A percentile compares a stretch with the other conserved stretches of the same genome.
Conservation (phyloP, 2,113 vertebrate genomes). For the Bothrops jararaca region DNA sequence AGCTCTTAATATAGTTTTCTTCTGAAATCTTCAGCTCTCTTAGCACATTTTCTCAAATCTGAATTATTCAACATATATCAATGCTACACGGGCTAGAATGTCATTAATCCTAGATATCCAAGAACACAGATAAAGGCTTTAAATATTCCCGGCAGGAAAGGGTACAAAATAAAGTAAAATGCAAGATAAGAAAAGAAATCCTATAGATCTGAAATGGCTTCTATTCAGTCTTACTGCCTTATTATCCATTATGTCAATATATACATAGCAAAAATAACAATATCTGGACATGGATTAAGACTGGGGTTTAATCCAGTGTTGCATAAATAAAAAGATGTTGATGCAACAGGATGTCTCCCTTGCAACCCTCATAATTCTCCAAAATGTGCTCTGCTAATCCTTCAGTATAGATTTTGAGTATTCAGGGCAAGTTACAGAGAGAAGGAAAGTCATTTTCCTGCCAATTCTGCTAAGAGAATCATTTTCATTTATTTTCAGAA, state of each 20-base stretch:
- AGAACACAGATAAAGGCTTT: neutral
- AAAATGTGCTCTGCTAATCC: neutral
- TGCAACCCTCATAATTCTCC: neutral
- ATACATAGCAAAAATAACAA: conserved; percentile 45
- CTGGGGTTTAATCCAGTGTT: neutral
- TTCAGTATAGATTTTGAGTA: neutral
- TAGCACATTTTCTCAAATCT: neutral
- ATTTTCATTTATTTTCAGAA: conserved; percentile 4
- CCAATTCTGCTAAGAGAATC: neutral
- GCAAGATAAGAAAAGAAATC: neutral
- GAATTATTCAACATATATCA: neutral
- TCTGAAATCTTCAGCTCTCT: neutral
- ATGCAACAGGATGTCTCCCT: neutral
- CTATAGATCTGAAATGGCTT: conserved; percentile 43
- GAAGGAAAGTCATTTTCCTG: neutral
- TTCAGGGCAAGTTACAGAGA: neutral
- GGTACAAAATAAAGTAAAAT: neutral
- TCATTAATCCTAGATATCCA: neutral
- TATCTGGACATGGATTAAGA: conserved; percentile 32
- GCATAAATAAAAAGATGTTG: neutral
- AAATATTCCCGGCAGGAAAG: neutral
- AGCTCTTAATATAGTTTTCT: neutral
- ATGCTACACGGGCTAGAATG: neutral
- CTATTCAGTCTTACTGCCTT: conserved; percentile 55
- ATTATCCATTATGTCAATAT: conserved; percentile 29